Evolutionary conservation across 1,140 invertebrate genomes (phyloP), one percentile per base, ranked within the genome.

Genomic region (Wasmannia auropunctata): DNA sequence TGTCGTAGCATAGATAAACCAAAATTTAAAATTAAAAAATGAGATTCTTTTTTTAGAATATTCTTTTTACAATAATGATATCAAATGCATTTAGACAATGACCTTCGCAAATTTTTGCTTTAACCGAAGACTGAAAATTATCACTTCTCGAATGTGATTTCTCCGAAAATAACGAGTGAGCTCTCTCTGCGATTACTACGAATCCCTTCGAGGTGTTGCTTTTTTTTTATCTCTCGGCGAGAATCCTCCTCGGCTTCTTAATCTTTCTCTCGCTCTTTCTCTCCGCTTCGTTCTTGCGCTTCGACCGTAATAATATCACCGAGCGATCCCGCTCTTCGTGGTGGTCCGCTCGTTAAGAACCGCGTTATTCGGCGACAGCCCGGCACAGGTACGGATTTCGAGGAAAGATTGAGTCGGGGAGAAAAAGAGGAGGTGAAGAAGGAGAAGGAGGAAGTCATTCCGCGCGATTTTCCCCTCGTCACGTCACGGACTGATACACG

Each of bases 331-430:
- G 49, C 34, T 77, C 43, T 28, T 63, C 83, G 83, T 7, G 83
- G 83, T 85, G 83, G 83, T 85, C 83, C 46, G 31, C 62, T 75
- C 46, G 34, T 79, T 86, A 79, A 86, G 56, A 79, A n/a, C 8
- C 54, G 40, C 22, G 25, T n/a, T 69, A 72, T 74, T 74, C 54
- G 56, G 28, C 54, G 80, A 83, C 80, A 74, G 54, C 28, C 31
- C 43, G 46, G 25, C 34, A 40, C 67, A 70, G 63, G 46, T 43
- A 34, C 51, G 51, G 67, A 54, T 81, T 54, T 22, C 3, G 19
- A 72, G 16, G 11, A 72, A 37, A 43, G 16, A 65, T 51, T 40
- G 40, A 43, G 63, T 43, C n/a, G n/a, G 7, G 37, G 11, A 40
- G 19, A 40, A 56, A n/a, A 31, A 16, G 34, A 37, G 16, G n/a